phyloP scores from a whole-genome alignment of 2,888 invertebrate species.

The Hydraecia micacea region DNA sequence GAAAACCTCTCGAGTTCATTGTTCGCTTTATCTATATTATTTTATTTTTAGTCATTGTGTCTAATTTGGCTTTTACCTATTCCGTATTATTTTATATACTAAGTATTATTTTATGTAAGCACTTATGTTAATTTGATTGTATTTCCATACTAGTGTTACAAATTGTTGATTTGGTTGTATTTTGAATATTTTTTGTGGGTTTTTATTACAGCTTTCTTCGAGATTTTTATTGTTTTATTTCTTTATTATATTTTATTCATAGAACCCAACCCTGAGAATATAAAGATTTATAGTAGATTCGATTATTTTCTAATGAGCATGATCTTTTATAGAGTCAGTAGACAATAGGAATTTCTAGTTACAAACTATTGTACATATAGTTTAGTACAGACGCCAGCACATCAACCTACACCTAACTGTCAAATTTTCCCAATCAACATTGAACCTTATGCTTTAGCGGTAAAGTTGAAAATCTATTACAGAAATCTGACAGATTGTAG shows the following conservation, averaged over 20 bases:
- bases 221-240: conserved; percentile 77
- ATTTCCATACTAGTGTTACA: conserved; percentile 56
- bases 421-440: too few relatives aligned
- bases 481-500: too few relatives aligned
- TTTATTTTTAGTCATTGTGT: conserved; percentile 56
- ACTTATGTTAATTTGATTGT: conserved; percentile 60
- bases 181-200: conserved; percentile 64
- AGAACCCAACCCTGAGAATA: conserved; percentile 17
- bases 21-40: conserved; percentile 60
- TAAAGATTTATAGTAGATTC: conserved; percentile 9
- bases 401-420: too few relatives aligned
- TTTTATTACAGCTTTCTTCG: conserved; percentile 76
- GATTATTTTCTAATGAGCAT: conserved; percentile 18
- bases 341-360: conserved; percentile 37
- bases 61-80: conserved; percentile 59
- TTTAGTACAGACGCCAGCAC: too few relatives aligned
- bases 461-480: too few relatives aligned
- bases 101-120: conserved; percentile 63
- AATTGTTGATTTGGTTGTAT: conserved; percentile 67
- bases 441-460: too few relatives aligned
- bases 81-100: conserved; percentile 61
- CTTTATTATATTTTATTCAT: conserved; percentile 32
- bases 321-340: conserved; percentile 24
- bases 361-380: conserved; percentile 45
- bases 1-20: conserved; percentile 58